Evolutionary conservation across 2,797 vertebrate genomes (phyloP).

Genomic region (Mallotus villosus): DNA sequence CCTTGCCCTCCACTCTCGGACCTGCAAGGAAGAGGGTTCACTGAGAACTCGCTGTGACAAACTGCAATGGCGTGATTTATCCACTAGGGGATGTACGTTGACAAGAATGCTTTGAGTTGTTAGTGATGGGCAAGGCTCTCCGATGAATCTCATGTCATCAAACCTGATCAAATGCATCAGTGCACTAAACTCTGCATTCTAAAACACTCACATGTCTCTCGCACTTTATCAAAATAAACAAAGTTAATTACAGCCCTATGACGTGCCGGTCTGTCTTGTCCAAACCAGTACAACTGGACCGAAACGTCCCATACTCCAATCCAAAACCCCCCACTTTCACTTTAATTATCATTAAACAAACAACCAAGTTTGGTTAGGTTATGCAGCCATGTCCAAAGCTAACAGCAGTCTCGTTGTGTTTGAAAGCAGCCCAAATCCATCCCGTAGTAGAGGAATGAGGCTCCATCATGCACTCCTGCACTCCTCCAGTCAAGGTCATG

Average conservation of each 20-base stretch:
- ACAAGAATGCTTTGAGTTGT: not conserved
- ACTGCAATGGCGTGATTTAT: not conserved
- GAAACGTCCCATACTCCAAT: not conserved
- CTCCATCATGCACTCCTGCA: not conserved
- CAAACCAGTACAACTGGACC: not conserved
- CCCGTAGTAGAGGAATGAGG: not conserved
- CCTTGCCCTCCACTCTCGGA: slow-evolving; percentile 44
- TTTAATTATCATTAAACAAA: slow-evolving; percentile 11
- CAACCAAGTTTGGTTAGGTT: slow-evolving; percentile 1
- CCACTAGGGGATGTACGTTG: not conserved
- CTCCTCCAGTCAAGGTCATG: too few species aligned
- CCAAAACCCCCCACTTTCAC: not conserved
- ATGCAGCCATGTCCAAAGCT: slow-evolving; percentile 8
- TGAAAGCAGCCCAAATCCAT: slow-evolving; percentile 10
- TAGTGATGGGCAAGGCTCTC: not conserved
- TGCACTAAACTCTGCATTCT: not conserved
- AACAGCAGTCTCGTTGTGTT: slow-evolving; percentile 10
- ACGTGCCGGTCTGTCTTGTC: not conserved
- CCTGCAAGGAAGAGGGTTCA: slow-evolving; percentile 46
- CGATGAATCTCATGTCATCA: not conserved
- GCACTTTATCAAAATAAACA: not conserved
- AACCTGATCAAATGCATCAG: not conserved
- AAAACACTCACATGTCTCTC: not conserved
- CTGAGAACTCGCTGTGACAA: not conserved
- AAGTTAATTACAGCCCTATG: not conserved